These are phyloP conservation scores for Clarias gariepinus DNA, from an alignment of 2,113 vertebrate genomes.

Conservation along the genomic window DNA sequence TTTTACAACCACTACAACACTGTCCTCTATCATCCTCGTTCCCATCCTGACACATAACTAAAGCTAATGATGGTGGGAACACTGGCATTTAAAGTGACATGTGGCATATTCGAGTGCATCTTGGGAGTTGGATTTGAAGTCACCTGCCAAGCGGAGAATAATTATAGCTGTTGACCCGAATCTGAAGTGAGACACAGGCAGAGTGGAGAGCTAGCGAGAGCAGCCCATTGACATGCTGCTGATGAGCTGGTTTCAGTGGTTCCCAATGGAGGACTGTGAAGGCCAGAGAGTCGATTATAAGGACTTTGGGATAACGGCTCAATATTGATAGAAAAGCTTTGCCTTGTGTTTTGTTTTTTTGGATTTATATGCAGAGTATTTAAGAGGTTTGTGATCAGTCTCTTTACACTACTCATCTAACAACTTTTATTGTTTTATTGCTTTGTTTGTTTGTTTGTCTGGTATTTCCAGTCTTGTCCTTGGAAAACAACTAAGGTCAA, in stretches of 20 bases:
- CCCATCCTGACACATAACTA: constrained; percentile 31
- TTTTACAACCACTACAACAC: neutral
- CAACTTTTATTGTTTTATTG: neutral
- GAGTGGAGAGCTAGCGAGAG: constrained; percentile 49
- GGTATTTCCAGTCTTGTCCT: neutral
- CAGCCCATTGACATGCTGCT: constrained; percentile 18
- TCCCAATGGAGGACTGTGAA: constrained; percentile 18
- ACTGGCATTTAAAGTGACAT: constrained; percentile 42
- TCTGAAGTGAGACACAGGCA: constrained; percentile 43
- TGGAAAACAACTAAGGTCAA: too few species aligned
- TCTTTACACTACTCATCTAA: neutral
- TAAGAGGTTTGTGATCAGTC: neutral
- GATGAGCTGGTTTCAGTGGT: constrained; percentile 38
- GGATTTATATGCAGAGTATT: neutral
- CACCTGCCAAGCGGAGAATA: constrained; percentile 39
- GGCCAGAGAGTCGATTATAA: constrained; percentile 9
- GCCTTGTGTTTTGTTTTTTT: neutral
- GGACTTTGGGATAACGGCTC: constrained; percentile 13
- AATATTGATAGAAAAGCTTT: neutral
- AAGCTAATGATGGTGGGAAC: constrained; percentile 6
- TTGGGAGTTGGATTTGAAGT: constrained; percentile 41
- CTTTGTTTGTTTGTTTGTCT: neutral
- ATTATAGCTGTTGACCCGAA: constrained; percentile 43
- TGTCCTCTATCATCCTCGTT: constrained; percentile 18
- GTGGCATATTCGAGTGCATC: constrained; percentile 36